Evolutionary conservation across 2,113 vertebrate genomes (phyloP), one percentile per base, ranked within the genome.

Genomic region (Corythornis madagascariensis): DNA sequence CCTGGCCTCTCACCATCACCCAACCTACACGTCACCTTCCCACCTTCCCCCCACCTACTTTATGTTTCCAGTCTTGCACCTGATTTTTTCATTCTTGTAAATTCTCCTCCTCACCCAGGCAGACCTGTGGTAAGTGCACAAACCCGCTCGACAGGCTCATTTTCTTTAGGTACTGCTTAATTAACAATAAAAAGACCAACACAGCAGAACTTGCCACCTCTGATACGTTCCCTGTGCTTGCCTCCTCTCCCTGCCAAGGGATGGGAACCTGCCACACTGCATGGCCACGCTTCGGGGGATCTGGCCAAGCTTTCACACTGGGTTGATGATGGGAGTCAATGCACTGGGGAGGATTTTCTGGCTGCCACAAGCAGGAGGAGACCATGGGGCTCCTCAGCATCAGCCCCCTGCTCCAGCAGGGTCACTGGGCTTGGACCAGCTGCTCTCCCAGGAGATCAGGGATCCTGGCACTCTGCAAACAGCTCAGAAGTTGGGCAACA

Each of bases 191-290:
- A 47, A 53, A 16, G 7, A 53, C 42, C 43, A 69, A 60, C 33
- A 38, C 18, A 59, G 65, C 47, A 74, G 21, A 48, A 29, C 47
- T 57, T 77, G 28, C n/a, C 22, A 6, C 25, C 60, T 43, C 60
- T 25, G 79, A 28, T 18, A 21, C 2, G 20, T 45, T 64, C 53
- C 57, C 88, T 24, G 53, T 0, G 4, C 63, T 50, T 72, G 16
- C 11, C 60, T 86, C 52, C 59, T 29, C 76, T 80, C 48, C 48
- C 1, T 20, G 65, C 5, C 14, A 55, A 75, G 43, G 11, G 59
- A 75, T 2, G 26, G 63, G 43, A 78, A 55, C 43, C 2, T 3
- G 74, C 13, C 33, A 7, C 7, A 18, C 48, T 0, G 0, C 31
- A 16, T 42, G 13, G 16, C 33, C 33, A 2, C 5, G 3, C 70